Percentiles rank a stretch among this genome's conserved stretches.
These are phyloP conservation scores for Pipistrellus pipistrellus DNA, from an alignment of 2,797 vertebrate genomes.

Conservation along the genomic window DNA sequence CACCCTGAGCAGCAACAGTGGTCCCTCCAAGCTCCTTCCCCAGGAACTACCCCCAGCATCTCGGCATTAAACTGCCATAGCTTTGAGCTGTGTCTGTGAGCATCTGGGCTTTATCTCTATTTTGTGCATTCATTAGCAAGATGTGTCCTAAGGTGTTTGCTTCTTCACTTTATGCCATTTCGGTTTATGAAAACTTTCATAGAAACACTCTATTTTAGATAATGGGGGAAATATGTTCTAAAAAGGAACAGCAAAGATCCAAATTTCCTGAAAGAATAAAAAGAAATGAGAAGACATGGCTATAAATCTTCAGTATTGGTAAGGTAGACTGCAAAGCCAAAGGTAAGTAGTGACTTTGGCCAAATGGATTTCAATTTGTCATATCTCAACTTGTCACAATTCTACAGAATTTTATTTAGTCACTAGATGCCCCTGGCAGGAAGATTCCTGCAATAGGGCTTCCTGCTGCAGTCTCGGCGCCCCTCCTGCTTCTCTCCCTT, in stretches of 20 bases:
- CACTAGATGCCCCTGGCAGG: no score
- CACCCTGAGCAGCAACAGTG: background rate
- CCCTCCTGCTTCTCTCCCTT: no score
- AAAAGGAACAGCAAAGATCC: background rate
- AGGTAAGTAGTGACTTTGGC: background rate
- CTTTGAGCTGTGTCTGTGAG: background rate
- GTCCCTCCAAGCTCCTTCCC: background rate
- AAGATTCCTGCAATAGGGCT: no score
- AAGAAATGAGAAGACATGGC: background rate
- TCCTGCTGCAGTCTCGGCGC: no score
- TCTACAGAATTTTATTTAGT: background rate
- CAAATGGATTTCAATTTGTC: slow-evolving; percentile 12
- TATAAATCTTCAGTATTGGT: background rate
- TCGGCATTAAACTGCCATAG: background rate
- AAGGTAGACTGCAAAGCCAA: background rate
- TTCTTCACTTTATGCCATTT: background rate
- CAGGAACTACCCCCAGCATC: background rate
- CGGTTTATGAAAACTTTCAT: background rate
- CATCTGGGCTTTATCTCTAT: background rate
- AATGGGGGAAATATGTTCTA: background rate
- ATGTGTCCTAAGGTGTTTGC: background rate
- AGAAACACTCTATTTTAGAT: background rate
- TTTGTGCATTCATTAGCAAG: background rate
- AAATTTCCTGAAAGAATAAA: background rate
- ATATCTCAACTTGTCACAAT: background rate